phyloP scores from a whole-genome alignment of 2,888 invertebrate genomes.

The Tineola bisselliella region DNA sequence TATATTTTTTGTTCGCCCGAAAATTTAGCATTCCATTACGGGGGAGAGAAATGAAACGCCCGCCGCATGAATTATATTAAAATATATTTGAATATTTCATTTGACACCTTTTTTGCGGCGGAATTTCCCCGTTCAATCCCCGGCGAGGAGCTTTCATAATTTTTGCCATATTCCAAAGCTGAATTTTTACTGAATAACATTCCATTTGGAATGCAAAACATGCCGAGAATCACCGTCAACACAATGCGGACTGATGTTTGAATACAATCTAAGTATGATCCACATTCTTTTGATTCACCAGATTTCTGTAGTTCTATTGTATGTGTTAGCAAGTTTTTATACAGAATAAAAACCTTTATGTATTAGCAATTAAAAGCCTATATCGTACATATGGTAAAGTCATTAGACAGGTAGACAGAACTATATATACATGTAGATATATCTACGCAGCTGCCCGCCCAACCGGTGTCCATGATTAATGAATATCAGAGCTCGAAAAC shows the following conservation, averaged over 20 bases:
- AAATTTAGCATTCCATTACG: slow-evolving; percentile 69
- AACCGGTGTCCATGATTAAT: slow-evolving; percentile 50
- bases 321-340: background rate
- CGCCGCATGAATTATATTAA: slow-evolving; percentile 69
- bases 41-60: slow-evolving; percentile 69
- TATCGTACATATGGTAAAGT: slow-evolving; percentile 22
- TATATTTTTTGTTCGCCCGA: slow-evolving; percentile 68
- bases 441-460: slow-evolving; percentile 29
- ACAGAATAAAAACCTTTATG: background rate
- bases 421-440: background rate
- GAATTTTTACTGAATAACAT: slow-evolving; percentile 64
- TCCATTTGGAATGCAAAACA: slow-evolving; percentile 62
- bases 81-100: slow-evolving; percentile 70
- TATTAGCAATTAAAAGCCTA: background rate
- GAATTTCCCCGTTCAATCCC: slow-evolving; percentile 61
- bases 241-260: slow-evolving; percentile 17
- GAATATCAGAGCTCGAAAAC: slow-evolving; percentile 48
- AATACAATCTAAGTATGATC: slow-evolving; percentile 45
- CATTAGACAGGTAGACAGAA: slow-evolving; percentile 29
- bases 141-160: slow-evolving; percentile 52
- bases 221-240: slow-evolving; percentile 61
- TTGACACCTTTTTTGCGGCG: slow-evolving; percentile 67
- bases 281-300: slow-evolving; percentile 46
- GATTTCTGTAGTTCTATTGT: slow-evolving; percentile 20
- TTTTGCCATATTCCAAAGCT: slow-evolving; percentile 60